Evolutionary conservation across 2,888 invertebrate species (phyloP).

Genomic region (Girardia tigrina): DNA sequence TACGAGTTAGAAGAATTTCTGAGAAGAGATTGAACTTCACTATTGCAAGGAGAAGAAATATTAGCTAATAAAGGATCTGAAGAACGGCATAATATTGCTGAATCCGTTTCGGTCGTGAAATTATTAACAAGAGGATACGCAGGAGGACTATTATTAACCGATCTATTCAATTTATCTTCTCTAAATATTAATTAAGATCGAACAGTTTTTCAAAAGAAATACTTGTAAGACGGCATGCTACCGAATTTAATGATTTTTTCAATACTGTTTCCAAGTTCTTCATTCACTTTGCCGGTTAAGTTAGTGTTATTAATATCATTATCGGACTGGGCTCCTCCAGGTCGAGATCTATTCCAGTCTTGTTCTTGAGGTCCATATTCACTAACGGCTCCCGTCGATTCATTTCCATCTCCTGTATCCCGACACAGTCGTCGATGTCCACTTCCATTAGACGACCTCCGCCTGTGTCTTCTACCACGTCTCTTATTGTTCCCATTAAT

Average conservation of each 20-base stretch:
- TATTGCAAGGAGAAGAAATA: background rate
- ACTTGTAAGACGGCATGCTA: conserved; percentile 34
- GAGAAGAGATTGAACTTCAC: background rate
- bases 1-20: background rate
- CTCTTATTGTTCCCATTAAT: background rate
- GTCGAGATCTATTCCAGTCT: conserved; percentile 6
- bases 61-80: background rate
- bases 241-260: conserved; percentile 36
- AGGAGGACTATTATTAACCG: background rate
- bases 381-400: background rate
- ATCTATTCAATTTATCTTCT: conserved; percentile 14
- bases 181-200: background rate
- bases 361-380: background rate
- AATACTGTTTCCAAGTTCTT: conserved; percentile 18
- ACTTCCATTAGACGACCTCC: background rate
- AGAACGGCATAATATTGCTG: background rate
- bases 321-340: background rate
- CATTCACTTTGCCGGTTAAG: background rate
- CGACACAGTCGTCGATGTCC: background rate
- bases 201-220: background rate
- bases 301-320: background rate
- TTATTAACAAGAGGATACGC: conserved; percentile 1
- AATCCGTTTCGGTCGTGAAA: background rate
- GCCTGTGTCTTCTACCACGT: background rate
- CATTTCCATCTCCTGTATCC: conserved; percentile 11